These are phyloP conservation scores for Progne subis DNA, from an alignment of 2,113 vertebrate genomes.

Conservation along the genomic window DNA sequence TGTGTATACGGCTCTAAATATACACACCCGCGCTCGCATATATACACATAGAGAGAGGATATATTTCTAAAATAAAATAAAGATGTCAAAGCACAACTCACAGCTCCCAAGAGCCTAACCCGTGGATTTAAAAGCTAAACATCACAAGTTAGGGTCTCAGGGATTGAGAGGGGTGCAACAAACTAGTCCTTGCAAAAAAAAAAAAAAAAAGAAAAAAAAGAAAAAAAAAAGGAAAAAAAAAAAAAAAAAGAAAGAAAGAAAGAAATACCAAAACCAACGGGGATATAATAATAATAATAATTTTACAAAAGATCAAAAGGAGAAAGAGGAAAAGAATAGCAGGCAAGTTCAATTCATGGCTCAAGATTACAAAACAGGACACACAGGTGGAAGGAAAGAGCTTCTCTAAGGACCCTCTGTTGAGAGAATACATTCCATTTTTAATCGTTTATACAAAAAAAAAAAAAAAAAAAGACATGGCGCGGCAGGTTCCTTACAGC, in stretches of 20 bases:
- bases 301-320: slow-evolving; percentile 47
- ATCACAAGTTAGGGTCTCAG: slow-evolving; percentile 99
- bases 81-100: slow-evolving; percentile 91
- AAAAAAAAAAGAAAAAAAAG: neutral
- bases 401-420: slow-evolving; percentile 47
- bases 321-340: slow-evolving; percentile 66
- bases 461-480: neutral
- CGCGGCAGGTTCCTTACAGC: slow-evolving; percentile 64
- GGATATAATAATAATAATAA: neutral
- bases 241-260: too few relatives aligned
- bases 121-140: slow-evolving; percentile 98
- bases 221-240: neutral
- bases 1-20: slow-evolving; percentile 2
- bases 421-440: slow-evolving; percentile 63
- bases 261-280: neutral
- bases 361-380: slow-evolving; percentile 61
- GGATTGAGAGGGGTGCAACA: slow-evolving; percentile 93
- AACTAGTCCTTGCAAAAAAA: slow-evolving; percentile 63
- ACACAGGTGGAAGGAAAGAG: slow-evolving; percentile 72
- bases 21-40: neutral
- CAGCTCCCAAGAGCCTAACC: slow-evolving; percentile 99
- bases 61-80: slow-evolving; percentile 51
- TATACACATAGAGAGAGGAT: neutral
- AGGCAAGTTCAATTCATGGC: slow-evolving; percentile 60
- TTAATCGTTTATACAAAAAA: slow-evolving; percentile 45